Percentiles rank a stretch among this genome's conserved stretches.
Evolutionary conservation across 2,888 invertebrate species (phyloP).

Genomic region (Euplagia quadripunctaria): DNA sequence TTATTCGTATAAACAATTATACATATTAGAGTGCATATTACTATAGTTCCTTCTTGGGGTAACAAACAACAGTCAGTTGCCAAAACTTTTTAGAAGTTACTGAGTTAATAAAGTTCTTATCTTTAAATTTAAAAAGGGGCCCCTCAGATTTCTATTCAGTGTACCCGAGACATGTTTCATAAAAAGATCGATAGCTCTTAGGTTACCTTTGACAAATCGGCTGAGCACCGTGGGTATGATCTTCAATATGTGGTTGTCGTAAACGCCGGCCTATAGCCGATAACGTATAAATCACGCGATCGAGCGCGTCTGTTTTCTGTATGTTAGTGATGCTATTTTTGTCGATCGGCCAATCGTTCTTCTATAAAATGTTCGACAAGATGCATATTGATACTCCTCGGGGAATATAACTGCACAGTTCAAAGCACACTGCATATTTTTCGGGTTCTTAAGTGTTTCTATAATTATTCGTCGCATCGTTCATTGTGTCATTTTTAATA

Average conservation of each 20-base stretch:
- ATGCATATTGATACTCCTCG: slow-evolving; percentile 56
- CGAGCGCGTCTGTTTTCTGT: slow-evolving; percentile 84
- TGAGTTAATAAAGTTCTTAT: background rate
- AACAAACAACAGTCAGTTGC: background rate
- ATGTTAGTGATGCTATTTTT: slow-evolving; percentile 81
- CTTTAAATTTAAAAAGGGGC: background rate
- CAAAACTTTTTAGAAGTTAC: background rate
- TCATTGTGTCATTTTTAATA: too few species aligned
- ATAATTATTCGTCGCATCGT: too few species aligned
- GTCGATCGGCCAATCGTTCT: slow-evolving; percentile 68
- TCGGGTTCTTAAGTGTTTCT: too few species aligned
- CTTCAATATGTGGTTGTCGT: slow-evolving; percentile 66
- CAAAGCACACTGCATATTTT: too few species aligned
- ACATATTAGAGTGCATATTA: too few species aligned
- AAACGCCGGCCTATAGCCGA: slow-evolving; percentile 75
- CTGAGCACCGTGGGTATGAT: slow-evolving; percentile 53
- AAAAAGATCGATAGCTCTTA: background rate
- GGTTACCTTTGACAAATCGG: slow-evolving; percentile 62
- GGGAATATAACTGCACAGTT: background rate
- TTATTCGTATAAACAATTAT: too few species aligned
- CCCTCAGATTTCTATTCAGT: background rate
- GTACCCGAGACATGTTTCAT: background rate
- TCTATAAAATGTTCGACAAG: slow-evolving; percentile 72
- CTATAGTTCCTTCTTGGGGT: too few species aligned
- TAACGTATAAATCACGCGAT: slow-evolving; percentile 82